A percentile compares a stretch with the other conserved stretches of the same genome.
Conservation (phyloP, 1,140 invertebrate species). For the Gonioctena quinquepunctata region DNA sequence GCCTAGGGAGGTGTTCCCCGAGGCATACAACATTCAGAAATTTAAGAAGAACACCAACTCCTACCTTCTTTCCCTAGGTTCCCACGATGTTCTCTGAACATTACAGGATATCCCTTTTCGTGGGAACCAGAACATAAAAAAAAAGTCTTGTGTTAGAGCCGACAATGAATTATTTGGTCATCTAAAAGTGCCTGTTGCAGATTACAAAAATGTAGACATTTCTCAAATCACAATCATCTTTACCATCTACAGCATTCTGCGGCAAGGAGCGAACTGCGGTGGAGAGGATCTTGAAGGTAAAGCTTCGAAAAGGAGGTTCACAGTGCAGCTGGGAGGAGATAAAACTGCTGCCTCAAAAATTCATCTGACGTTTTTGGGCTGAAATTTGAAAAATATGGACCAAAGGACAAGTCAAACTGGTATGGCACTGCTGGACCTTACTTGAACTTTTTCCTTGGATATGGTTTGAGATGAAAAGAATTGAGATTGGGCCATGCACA, state of each 20-base stretch:
- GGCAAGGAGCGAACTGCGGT: neutral
- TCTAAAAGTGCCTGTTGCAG: neutral
- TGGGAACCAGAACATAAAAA: no score
- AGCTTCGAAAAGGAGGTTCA: neutral
- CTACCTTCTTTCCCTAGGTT: no score
- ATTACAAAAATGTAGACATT: neutral
- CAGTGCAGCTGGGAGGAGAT: neutral
- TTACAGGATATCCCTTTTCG: no score
- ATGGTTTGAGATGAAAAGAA: slow-evolving; percentile 5
- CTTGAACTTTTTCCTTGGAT: slow-evolving; percentile 17
- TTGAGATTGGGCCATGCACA: slow-evolving; percentile 13
- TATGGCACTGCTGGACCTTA: slow-evolving; percentile 22
- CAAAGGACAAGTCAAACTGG: neutral
- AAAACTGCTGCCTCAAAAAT: neutral
- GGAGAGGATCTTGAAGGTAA: neutral
- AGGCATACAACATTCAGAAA: no score
- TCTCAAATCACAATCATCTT: neutral
- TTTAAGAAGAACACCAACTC: no score
- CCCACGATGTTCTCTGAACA: no score
- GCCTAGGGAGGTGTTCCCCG: no score
- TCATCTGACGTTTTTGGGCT: neutral
- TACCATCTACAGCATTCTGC: neutral
- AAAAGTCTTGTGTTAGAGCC: no score
- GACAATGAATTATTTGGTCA: neutral
- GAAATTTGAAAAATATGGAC: neutral